phyloP scores from a whole-genome alignment of 2,888 invertebrate genomes.

The Trachelus tabidus region DNA sequence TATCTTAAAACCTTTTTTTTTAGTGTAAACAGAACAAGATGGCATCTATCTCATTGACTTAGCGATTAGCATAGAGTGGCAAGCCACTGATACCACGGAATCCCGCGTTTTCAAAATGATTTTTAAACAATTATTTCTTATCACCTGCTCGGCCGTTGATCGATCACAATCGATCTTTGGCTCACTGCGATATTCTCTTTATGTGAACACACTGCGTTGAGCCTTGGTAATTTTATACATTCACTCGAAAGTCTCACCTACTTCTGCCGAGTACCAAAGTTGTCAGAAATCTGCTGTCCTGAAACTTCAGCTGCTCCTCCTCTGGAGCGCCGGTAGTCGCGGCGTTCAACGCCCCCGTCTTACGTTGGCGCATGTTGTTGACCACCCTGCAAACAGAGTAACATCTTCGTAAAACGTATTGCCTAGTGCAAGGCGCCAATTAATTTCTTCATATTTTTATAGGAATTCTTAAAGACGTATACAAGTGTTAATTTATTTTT shows the following conservation, averaged over 20 bases:
- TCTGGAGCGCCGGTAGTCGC: slow-evolving; percentile 34
- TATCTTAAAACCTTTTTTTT: background rate
- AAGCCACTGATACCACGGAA: background rate
- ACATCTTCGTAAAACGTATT: slow-evolving; percentile 24
- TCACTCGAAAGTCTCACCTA: slow-evolving; percentile 46
- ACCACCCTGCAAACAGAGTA: slow-evolving; percentile 49
- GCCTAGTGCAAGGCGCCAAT: slow-evolving; percentile 14
- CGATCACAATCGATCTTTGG: background rate
- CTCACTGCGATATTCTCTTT: background rate
- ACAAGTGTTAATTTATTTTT: background rate
- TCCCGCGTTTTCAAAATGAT: background rate
- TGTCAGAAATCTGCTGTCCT: slow-evolving; percentile 59
- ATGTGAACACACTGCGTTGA: background rate
- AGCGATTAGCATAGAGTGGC: background rate
- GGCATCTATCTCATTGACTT: background rate
- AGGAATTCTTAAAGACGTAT: background rate
- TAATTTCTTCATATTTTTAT: background rate
- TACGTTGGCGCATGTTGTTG: slow-evolving; percentile 58
- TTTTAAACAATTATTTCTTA: background rate
- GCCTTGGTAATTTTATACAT: background rate
- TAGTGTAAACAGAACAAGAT: background rate
- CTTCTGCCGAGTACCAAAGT: slow-evolving; percentile 60
- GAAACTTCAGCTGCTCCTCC: slow-evolving; percentile 60
- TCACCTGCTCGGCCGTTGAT: background rate
- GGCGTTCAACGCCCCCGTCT: slow-evolving; percentile 47